Percentiles rank a stretch among this genome's conserved stretches.
Evolutionary conservation across 2,797 vertebrate species (phyloP).

Genomic region (Schizopygopsis malacanthus): DNA sequence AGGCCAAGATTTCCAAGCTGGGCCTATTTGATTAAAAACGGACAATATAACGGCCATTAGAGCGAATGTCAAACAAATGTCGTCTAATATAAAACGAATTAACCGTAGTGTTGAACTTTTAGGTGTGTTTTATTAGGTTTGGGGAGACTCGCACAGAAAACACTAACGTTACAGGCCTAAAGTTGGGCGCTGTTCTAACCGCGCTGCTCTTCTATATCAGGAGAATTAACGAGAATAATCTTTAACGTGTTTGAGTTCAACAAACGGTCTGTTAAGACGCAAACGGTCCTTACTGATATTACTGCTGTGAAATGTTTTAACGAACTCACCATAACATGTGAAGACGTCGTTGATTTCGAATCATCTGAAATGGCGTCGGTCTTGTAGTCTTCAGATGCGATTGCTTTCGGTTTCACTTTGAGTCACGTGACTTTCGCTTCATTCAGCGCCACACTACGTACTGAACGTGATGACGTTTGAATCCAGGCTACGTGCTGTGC

Average conservation of each 20-base stretch:
- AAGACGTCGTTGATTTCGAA: background rate
- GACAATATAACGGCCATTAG: background rate
- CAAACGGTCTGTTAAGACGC: background rate
- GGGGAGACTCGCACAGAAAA: background rate
- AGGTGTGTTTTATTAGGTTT: background rate
- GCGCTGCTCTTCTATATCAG: background rate
- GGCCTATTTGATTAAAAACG: too few relatives aligned
- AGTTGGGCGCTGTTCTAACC: background rate
- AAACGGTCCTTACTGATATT: background rate
- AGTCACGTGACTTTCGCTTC: too few relatives aligned
- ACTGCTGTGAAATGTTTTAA: background rate
- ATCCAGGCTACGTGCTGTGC: background rate
- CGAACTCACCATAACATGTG: background rate
- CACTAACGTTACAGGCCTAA: too few relatives aligned
- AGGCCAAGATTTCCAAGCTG: too few relatives aligned
- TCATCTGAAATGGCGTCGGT: background rate
- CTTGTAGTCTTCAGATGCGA: too few relatives aligned
- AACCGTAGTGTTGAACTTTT: background rate
- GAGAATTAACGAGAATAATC: too few relatives aligned
- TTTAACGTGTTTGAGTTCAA: background rate
- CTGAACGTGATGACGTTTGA: background rate
- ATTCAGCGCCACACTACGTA: too few relatives aligned
- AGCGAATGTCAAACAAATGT: too few relatives aligned
- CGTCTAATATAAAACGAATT: background rate
- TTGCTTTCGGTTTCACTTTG: background rate